A percentile compares a stretch with the other conserved stretches of the same genome.
Conservation (phyloP, 2,797 vertebrate genomes). For the Dipus sagitta region DNA sequence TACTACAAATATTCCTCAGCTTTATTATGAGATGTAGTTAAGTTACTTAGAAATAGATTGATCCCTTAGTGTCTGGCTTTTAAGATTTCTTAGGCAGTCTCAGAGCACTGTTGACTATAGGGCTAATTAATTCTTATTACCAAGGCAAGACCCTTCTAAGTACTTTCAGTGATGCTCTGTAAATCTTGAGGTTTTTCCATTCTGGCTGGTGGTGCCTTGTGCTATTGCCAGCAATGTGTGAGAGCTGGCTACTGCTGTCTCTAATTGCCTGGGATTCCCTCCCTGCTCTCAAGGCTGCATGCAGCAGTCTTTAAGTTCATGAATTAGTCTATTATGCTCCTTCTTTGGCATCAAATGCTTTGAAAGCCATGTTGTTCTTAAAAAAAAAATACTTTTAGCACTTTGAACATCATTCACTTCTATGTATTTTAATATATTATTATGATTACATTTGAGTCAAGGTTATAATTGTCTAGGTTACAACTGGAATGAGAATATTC, state of each 20-base stretch:
- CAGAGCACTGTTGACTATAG: neutral
- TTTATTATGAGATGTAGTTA: conserved; percentile 9
- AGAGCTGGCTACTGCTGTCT: neutral
- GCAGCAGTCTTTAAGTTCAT: neutral
- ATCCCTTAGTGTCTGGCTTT: neutral
- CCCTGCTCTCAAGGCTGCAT: neutral
- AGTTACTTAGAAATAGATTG: neutral
- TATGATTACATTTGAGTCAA: neutral
- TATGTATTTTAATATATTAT: neutral
- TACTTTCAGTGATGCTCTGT: neutral
- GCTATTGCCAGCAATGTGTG: neutral
- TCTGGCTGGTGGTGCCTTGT: neutral
- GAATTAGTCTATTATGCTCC: neutral
- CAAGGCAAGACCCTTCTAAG: neutral
- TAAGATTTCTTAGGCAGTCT: neutral
- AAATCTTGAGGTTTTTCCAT: neutral
- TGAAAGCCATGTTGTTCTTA: neutral
- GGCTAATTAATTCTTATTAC: neutral
- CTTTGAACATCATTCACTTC: neutral
- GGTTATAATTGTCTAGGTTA: neutral
- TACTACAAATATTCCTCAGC: conserved; percentile 12
- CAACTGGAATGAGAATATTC: neutral
- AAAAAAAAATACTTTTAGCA: neutral
- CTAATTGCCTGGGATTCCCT: neutral
- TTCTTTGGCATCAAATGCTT: neutral